Evolutionary conservation across 2,113 vertebrate genomes (phyloP).

Genomic region (Edolisoma coerulescens): DNA sequence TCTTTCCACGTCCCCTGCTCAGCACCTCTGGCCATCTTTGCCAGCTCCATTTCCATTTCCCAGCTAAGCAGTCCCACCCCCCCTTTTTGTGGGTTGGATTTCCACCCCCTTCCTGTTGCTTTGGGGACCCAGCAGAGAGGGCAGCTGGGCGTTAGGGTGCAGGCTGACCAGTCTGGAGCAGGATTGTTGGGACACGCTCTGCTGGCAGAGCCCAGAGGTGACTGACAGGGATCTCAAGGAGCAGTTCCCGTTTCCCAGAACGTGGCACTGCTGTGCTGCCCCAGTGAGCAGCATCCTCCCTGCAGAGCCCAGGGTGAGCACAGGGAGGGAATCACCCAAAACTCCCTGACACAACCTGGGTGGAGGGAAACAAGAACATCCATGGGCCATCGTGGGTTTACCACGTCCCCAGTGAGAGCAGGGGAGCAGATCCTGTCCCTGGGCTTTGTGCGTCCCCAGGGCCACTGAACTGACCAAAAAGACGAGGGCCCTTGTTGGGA

Average conservation of each 20-base stretch:
- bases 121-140: no score
- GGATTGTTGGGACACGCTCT: background rate
- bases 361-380: background rate
- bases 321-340: no score
- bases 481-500: background rate
- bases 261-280: background rate
- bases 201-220: background rate
- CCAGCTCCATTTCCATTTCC: background rate
- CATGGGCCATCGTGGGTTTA: background rate
- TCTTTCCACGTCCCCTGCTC: fast-evolving
- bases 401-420: background rate
- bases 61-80: background rate
- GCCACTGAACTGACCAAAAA: background rate
- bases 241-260: background rate
- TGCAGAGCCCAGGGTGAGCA: fast-evolving
- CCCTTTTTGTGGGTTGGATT: background rate
- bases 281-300: fast-evolving
- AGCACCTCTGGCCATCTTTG: background rate
- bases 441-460: fast-evolving
- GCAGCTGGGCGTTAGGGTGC: fast-evolving
- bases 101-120: background rate
- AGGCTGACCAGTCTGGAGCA: background rate
- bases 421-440: background rate
- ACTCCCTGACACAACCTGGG: background rate
- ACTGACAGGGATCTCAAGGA: background rate